Conservation (phyloP, 2,888 invertebrate genomes). For the Dysmachus trigonus region DNA sequence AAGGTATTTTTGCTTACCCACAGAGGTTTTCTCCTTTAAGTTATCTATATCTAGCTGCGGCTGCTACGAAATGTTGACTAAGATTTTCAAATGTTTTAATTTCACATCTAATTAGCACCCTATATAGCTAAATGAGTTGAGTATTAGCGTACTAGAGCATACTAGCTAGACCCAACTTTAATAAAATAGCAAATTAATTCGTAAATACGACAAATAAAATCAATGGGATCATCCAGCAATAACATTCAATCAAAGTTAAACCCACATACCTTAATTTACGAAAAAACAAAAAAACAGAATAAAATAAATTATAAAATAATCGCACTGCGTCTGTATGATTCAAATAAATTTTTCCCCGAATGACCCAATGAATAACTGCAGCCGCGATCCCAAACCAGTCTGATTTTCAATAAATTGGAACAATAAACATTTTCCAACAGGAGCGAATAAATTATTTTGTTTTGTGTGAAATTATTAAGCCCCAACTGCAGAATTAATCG, state of each 20-base stretch:
- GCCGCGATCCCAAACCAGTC: neutral
- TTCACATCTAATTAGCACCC: too few species aligned
- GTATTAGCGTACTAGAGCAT: neutral
- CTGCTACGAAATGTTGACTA: too few species aligned
- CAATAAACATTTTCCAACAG: neutral
- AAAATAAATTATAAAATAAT: neutral
- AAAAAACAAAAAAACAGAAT: neutral
- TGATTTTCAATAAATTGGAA: neutral
- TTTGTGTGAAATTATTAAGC: neutral
- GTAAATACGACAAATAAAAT: neutral
- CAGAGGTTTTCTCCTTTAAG: too few species aligned
- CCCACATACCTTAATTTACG: neutral
- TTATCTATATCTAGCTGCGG: too few species aligned
- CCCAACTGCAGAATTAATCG: neutral
- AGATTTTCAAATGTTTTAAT: too few species aligned
- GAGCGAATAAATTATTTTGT: neutral
- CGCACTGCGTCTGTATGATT: neutral
- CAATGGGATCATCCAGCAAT: neutral
- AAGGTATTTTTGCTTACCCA: too few species aligned
- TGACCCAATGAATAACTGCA: neutral
- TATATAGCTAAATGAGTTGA: too few species aligned
- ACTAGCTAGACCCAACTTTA: neutral
- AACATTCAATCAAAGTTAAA: neutral
- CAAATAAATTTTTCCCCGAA: neutral
- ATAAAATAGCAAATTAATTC: neutral